Conservation (phyloP, 2,888 invertebrate species). For the Chrysolina oricalcia region DNA sequence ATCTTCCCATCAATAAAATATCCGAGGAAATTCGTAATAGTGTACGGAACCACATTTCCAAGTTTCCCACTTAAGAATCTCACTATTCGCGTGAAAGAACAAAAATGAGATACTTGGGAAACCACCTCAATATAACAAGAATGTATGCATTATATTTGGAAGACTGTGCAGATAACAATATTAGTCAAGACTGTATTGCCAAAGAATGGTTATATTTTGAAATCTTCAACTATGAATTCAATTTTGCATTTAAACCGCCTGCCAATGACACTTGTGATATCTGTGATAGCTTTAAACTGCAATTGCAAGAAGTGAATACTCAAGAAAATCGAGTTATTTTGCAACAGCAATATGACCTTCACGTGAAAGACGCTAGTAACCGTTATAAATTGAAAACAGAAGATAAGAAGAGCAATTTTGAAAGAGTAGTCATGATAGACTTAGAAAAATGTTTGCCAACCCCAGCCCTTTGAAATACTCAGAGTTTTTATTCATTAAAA, state of each 20-base stretch:
- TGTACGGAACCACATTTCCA: slow-evolving; percentile 41
- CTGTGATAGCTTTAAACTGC: slow-evolving; percentile 23
- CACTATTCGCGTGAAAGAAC: slow-evolving; percentile 43
- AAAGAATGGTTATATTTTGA: slow-evolving; percentile 44
- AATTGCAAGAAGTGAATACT: slow-evolving; percentile 15
- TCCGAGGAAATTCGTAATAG: slow-evolving; percentile 38
- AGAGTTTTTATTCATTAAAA: slow-evolving; percentile 54
- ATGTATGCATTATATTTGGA: slow-evolving; percentile 41
- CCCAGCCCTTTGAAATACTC: slow-evolving; percentile 45
- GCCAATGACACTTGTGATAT: slow-evolving; percentile 36
- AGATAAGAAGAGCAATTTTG: slow-evolving; percentile 6
- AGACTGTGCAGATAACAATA: slow-evolving; percentile 36
- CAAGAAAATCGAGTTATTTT: slow-evolving; percentile 1
- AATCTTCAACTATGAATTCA: slow-evolving; percentile 45
- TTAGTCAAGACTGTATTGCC: slow-evolving; percentile 36
- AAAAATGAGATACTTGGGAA: slow-evolving; percentile 38
- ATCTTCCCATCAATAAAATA: slow-evolving; percentile 40
- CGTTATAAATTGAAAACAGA: slow-evolving; percentile 14
- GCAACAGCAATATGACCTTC: slow-evolving; percentile 25
- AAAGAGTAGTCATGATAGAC: slow-evolving; percentile 14
- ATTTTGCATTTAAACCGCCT: slow-evolving; percentile 31
- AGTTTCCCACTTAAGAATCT: slow-evolving; percentile 41
- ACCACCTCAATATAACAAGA: slow-evolving; percentile 38
- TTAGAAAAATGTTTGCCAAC: slow-evolving; percentile 41
- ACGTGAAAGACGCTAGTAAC: slow-evolving; percentile 21